phyloP scores from a whole-genome alignment of 2,888 invertebrate species.

The Norana najaformis region DNA sequence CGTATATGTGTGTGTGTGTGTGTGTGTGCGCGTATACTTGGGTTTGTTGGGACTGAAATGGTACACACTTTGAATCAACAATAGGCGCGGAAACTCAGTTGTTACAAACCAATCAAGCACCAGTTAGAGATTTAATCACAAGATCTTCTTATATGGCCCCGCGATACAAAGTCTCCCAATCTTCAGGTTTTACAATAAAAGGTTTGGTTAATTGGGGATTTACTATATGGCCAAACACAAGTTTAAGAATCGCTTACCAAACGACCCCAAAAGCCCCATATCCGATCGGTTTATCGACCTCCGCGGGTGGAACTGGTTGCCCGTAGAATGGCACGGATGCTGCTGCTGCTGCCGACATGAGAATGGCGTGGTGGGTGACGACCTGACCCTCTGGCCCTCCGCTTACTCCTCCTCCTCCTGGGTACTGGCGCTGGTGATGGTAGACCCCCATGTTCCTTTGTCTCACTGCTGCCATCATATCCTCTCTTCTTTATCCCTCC shows the following conservation, averaged over 20 bases:
- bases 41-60: too few species aligned
- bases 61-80: too few species aligned
- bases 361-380: constrained; percentile 18
- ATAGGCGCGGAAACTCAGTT: neutral
- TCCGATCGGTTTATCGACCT: constrained; percentile 78
- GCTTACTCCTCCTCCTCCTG: neutral
- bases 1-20: too few species aligned
- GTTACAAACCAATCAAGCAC: neutral
- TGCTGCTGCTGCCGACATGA: constrained; percentile 19
- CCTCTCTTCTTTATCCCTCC: constrained; percentile 10
- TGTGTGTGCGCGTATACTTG: too few species aligned
- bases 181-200: neutral
- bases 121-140: neutral
- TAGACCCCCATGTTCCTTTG: constrained; percentile 16
- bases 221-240: neutral
- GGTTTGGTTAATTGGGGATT: neutral
- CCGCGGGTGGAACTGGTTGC: constrained; percentile 15
- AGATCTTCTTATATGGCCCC: neutral
- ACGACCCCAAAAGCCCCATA: constrained; percentile 99
- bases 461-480: constrained; percentile 24
- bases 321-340: constrained; percentile 4
- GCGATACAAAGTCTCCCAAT: neutral
- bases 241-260: constrained; percentile 75
- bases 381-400: constrained; percentile 1
- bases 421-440: constrained; percentile 15